Percentiles rank a stretch among this genome's conserved stretches.
Conservation (phyloP, 2,888 invertebrate species). For the Mycalesis mineus region DNA sequence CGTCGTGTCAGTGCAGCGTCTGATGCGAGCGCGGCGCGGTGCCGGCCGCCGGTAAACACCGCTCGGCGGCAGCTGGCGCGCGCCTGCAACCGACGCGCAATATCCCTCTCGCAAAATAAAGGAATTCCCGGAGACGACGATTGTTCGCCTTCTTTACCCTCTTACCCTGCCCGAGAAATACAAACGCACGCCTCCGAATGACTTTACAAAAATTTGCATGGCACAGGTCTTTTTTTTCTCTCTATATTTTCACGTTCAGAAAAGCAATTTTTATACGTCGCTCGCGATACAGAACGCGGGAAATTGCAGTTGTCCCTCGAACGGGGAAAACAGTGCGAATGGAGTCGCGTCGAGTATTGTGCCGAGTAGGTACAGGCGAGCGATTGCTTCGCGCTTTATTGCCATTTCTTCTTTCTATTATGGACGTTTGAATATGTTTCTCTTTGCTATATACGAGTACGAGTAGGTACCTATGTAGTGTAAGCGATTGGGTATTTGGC, state of each 20-base stretch:
- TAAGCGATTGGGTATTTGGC: neutral
- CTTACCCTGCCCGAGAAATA: constrained; percentile 73
- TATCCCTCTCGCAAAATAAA: constrained; percentile 76
- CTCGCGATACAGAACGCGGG: constrained; percentile 68
- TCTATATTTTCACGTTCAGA: constrained; percentile 69
- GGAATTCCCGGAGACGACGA: constrained; percentile 70
- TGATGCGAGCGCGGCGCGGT: constrained; percentile 48
- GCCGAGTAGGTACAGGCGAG: constrained; percentile 45
- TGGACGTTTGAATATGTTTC: constrained; percentile 32
- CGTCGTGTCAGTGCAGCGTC: constrained; percentile 40
- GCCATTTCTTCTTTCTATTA: constrained; percentile 51
- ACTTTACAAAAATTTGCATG: constrained; percentile 78
- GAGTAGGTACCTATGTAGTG: too few relatives aligned
- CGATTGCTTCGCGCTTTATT: constrained; percentile 67
- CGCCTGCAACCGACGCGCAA: constrained; percentile 75
- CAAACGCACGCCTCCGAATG: constrained; percentile 76
- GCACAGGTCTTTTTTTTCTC: constrained; percentile 54
- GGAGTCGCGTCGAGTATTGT: constrained; percentile 62
- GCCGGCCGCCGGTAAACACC: constrained; percentile 63
- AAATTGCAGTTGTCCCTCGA: constrained; percentile 63
- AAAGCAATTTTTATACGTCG: constrained; percentile 77
- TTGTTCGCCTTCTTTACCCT: constrained; percentile 63
- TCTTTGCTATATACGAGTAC: constrained; percentile 18
- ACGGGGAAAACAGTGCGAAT: constrained; percentile 60
- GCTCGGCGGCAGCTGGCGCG: constrained; percentile 56